Conservation (phyloP, 2,113 vertebrate genomes). For the Axis porcinus region DNA sequence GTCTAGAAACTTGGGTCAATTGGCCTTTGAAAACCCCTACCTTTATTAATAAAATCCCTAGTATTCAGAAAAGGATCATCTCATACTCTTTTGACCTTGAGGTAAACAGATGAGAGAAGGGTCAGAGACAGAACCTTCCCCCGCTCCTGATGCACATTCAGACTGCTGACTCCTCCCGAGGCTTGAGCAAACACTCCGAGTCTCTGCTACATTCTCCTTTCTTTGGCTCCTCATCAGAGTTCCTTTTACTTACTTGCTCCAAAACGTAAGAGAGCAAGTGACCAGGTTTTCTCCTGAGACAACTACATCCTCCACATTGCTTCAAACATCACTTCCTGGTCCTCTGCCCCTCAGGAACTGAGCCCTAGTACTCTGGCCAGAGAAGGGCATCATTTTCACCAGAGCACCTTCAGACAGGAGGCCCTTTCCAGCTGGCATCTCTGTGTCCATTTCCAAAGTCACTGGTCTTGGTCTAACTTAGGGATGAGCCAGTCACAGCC, state of each 20-base stretch:
- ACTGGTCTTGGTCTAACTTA: conserved; percentile 17
- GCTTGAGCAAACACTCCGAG: not conserved
- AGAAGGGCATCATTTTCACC: not conserved
- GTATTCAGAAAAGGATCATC: not conserved
- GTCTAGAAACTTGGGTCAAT: not conserved
- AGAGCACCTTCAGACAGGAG: not conserved
- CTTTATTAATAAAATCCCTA: not conserved
- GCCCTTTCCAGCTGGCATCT: not conserved
- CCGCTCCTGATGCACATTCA: not conserved
- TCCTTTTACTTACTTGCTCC: not conserved
- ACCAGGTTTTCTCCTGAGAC: not conserved
- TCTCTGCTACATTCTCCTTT: not conserved
- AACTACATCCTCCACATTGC: not conserved
- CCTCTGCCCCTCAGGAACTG: not conserved
- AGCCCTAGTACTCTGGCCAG: not conserved
- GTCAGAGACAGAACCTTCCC: not conserved
- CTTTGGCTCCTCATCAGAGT: not conserved
- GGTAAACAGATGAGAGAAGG: not conserved
- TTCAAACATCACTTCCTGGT: not conserved
- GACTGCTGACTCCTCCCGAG: not conserved
- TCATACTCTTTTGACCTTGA: not conserved
- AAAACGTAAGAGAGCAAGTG: not conserved
- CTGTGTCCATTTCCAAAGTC: conserved; percentile 4
- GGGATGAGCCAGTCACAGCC: not conserved
- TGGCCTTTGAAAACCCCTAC: not conserved